Evolutionary conservation across 2,888 invertebrate species (phyloP), one percentile per base, ranked within the genome.

Genomic region (Eupithecia subfuscata): DNA sequence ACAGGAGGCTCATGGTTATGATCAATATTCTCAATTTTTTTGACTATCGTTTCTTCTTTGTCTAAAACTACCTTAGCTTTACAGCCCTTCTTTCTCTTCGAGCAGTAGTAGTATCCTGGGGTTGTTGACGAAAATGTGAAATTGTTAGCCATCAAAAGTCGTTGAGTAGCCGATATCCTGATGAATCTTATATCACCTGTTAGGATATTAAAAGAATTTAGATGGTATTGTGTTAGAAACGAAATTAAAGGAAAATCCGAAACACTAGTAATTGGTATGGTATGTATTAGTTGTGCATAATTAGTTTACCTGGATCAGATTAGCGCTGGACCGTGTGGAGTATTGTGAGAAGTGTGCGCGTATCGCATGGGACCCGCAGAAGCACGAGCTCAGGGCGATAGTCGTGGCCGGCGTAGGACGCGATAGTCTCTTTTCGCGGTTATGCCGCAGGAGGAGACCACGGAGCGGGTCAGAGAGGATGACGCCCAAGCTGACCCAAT

Each of bases 1-100:
- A 85, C 76, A 1, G 90, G 90, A 0, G 87, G 88, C 2, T 80
- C 81, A 70, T 91, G 91, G 9, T 85, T 81, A 48, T 91, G 91
- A 0, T 81, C 78, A 25, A 83, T 82, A 22, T 81, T 72, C 22
- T 77, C 81, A 18, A 80, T 82, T 0, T 25, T 60, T 25, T 82
- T 67, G 0, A 87, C 83, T 65, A 79, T 78, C 6, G 80, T 81
- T 45, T 85, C 83, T 3, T 85, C 79, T 1, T 74, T 71, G 45
- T 82, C 85, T 2, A 91, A 77, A 72, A 84, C 85, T 5, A 91
- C 82, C 25, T 52, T 84, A 0, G 87, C 86, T 73, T 77, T 84
- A 64, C 87, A 87, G 0, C 83, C 83, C 2, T 72, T 76, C n/a
- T 63, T 67, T 60, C 77, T 82, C 69, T 81, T 81, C 0, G 86